phyloP scores from a whole-genome alignment of 2,797 vertebrate species.

The Hephaestus fuliginosus region DNA sequence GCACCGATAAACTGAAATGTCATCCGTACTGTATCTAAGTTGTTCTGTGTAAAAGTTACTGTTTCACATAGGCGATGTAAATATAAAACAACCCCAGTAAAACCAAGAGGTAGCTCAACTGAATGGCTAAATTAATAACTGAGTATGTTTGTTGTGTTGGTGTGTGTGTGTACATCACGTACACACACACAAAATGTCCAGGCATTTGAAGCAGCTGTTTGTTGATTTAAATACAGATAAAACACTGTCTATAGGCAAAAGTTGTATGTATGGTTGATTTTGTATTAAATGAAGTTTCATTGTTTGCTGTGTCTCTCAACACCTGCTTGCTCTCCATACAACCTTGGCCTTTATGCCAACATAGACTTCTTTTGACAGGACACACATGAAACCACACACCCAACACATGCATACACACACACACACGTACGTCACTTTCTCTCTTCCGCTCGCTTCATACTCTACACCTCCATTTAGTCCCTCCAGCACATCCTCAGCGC shows the following conservation, averaged over 20 bases:
- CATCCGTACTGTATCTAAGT: slow-evolving; percentile 67
- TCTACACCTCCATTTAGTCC: slow-evolving; percentile 62
- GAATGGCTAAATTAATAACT: slow-evolving; percentile 83
- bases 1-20: slow-evolving; percentile 67
- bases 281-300: slow-evolving; percentile 73
- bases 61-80: slow-evolving; percentile 77
- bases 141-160: slow-evolving; percentile 75
- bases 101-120: slow-evolving; percentile 85
- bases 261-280: slow-evolving; percentile 69
- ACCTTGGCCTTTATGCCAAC: slow-evolving; percentile 58
- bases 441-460: slow-evolving; percentile 33
- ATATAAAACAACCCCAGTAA: slow-evolving; percentile 80
- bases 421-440: slow-evolving; percentile 37
- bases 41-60: slow-evolving; percentile 66
- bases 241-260: slow-evolving; percentile 75
- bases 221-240: slow-evolving; percentile 81
- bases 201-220: slow-evolving; percentile 80
- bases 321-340: slow-evolving; percentile 67
- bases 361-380: slow-evolving; percentile 62
- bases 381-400: slow-evolving; percentile 27
- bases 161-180: slow-evolving; percentile 34
- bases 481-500: slow-evolving; percentile 62
- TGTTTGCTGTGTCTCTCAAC: slow-evolving; percentile 62
- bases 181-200: slow-evolving; percentile 70
- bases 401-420: slow-evolving; percentile 11